These are phyloP conservation scores for Nyctibius grandis DNA, from an alignment of 2,797 vertebrate species.

Conservation along the genomic window DNA sequence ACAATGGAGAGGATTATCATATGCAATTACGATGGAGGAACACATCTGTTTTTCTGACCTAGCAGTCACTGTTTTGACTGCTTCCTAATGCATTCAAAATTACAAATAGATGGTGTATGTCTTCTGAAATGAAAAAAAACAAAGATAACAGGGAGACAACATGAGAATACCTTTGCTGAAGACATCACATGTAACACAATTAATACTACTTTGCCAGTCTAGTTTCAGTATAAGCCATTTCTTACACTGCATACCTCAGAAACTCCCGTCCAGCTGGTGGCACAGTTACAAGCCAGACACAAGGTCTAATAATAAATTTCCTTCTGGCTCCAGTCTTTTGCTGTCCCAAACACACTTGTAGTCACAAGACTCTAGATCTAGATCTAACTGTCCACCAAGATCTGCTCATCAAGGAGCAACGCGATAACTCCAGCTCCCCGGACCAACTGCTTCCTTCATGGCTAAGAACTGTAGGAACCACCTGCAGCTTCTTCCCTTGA, in stretches of 20 bases:
- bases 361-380: not conserved
- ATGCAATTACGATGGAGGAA: not conserved
- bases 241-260: not conserved
- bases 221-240: not conserved
- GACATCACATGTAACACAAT: not conserved
- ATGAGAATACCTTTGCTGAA: not conserved
- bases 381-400: not conserved
- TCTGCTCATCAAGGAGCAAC: not conserved
- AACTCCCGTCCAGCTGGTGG: not conserved
- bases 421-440: not conserved
- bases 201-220: not conserved
- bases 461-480: not conserved
- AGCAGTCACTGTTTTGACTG: constrained; percentile 10
- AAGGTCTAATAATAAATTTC: not conserved
- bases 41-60: constrained; percentile 40
- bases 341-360: not conserved
- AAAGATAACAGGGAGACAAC: not conserved
- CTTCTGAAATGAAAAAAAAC: not conserved
- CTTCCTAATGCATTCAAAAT: constrained; percentile 11
- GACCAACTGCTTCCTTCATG: not conserved
- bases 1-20: constrained; percentile 4
- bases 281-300: not conserved
- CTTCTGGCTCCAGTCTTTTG: not conserved
- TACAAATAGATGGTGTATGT: not conserved
- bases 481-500: not conserved